A percentile compares a stretch with the other conserved stretches of the same genome.
phyloP scores from a whole-genome alignment of 2,113 vertebrate genomes.

The Crotalus horridus region DNA sequence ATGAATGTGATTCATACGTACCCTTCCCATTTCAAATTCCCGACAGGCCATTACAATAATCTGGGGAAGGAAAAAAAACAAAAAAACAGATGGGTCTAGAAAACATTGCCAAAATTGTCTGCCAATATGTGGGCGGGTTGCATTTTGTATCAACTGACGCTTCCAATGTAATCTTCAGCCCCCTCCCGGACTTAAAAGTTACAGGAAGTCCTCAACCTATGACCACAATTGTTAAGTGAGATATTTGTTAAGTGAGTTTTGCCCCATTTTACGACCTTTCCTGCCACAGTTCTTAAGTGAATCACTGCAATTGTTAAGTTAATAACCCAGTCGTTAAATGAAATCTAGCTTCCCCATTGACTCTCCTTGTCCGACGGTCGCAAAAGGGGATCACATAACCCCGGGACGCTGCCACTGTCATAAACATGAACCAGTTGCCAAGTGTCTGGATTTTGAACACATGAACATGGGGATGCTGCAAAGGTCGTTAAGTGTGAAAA shows the following conservation, averaged over 20 bases:
- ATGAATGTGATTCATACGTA: slow-evolving; percentile 66
- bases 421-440: too few relatives aligned
- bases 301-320: not conserved
- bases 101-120: not conserved
- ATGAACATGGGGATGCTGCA: too few relatives aligned
- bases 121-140: not conserved
- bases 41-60: slow-evolving; percentile 98
- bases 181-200: not conserved
- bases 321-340: not conserved
- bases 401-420: too few relatives aligned
- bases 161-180: not conserved
- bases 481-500: too few relatives aligned
- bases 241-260: not conserved
- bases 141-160: not conserved
- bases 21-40: slow-evolving; percentile 99
- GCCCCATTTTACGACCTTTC: not conserved
- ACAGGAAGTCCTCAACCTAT: not conserved
- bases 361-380: too few relatives aligned
- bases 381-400: too few relatives aligned
- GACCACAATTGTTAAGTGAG: not conserved
- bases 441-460: too few relatives aligned
- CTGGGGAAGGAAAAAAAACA: slow-evolving; percentile 61
- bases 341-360: not conserved
- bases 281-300: not conserved
- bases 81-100: slow-evolving; percentile 18